phyloP scores from a whole-genome alignment of 2,888 invertebrate genomes.

The Sipha maydis region DNA sequence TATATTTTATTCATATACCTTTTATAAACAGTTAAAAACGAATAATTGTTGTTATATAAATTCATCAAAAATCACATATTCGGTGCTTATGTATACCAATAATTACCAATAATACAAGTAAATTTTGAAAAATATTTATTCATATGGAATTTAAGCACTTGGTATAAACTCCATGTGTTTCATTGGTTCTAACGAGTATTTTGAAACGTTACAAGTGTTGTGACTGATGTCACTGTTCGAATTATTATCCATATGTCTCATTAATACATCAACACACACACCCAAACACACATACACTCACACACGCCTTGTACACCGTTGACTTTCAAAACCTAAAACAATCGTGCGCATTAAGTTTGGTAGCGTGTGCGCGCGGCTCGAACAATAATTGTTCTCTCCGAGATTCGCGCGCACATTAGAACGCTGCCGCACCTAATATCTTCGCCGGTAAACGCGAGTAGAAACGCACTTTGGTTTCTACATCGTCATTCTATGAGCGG shows the following conservation, averaged over 20 bases:
- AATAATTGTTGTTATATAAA: background rate
- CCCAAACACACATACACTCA: background rate
- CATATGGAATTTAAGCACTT: background rate
- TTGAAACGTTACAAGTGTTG: background rate
- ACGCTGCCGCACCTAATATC: background rate
- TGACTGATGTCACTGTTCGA: conserved; percentile 6
- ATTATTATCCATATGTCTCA: conserved; percentile 30
- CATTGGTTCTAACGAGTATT: no score
- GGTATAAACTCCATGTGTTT: background rate
- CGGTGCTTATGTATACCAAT: background rate
- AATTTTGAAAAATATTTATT: background rate
- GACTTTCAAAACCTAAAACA: conserved; percentile 37
- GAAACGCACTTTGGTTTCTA: conserved; percentile 2
- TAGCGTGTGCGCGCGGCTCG: background rate
- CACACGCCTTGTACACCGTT: background rate
- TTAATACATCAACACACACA: conserved; percentile 18
- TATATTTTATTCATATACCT: no score
- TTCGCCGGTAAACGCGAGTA: background rate
- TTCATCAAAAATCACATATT: background rate
- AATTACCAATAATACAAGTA: background rate
- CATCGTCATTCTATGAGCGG: background rate
- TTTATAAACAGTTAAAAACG: background rate
- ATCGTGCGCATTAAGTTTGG: background rate
- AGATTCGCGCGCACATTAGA: background rate
- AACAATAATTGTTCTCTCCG: conserved; percentile 14